Percentiles rank a stretch among this genome's conserved stretches.
These are phyloP conservation scores for Clivina fossor DNA, from an alignment of 2,888 invertebrate genomes.

Conservation along the genomic window DNA sequence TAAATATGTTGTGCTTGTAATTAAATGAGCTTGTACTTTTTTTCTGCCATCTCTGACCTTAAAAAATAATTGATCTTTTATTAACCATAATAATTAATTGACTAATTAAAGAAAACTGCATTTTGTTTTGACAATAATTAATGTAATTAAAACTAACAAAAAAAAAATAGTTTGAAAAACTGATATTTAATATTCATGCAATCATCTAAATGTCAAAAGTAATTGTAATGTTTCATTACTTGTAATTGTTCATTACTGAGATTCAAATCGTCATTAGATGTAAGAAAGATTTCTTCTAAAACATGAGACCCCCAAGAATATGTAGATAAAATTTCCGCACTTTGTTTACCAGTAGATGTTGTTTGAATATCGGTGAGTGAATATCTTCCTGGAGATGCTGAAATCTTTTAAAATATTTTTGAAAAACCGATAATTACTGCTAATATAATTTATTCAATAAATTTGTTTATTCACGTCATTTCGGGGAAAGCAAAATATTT, in stretches of 20 bases:
- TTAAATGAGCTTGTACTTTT: constrained; percentile 47
- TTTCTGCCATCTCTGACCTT: constrained; percentile 52
- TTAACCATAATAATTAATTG: constrained; percentile 2
- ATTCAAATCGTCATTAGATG: constrained; percentile 43
- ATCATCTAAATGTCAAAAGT: constrained; percentile 5
- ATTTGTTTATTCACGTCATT: too few relatives aligned
- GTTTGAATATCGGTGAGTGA: constrained; percentile 61
- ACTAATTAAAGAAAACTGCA: constrained; percentile 5
- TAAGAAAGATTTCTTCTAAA: constrained; percentile 63
- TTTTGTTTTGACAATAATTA: constrained; percentile 2
- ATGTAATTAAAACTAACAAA: too few relatives aligned
- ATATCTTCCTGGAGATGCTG: constrained; percentile 73
- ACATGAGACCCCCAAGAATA: constrained; percentile 64
- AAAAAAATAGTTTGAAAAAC: too few relatives aligned
- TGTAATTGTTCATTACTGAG: constrained; percentile 42
- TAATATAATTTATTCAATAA: too few relatives aligned
- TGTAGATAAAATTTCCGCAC: constrained; percentile 65
- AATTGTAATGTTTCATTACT: constrained; percentile 35
- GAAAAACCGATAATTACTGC: too few relatives aligned
- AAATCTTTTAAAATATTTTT: constrained; percentile 60
- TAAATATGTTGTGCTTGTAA: constrained; percentile 57
- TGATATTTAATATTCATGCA: too few relatives aligned
- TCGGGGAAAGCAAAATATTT: too few relatives aligned
- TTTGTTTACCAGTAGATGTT: constrained; percentile 51
- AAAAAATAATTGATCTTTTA: constrained; percentile 35